A percentile compares a stretch with the other conserved stretches of the same genome.
phyloP scores from a whole-genome alignment of 2,113 vertebrate species.

The Entelurus aequoreus region DNA sequence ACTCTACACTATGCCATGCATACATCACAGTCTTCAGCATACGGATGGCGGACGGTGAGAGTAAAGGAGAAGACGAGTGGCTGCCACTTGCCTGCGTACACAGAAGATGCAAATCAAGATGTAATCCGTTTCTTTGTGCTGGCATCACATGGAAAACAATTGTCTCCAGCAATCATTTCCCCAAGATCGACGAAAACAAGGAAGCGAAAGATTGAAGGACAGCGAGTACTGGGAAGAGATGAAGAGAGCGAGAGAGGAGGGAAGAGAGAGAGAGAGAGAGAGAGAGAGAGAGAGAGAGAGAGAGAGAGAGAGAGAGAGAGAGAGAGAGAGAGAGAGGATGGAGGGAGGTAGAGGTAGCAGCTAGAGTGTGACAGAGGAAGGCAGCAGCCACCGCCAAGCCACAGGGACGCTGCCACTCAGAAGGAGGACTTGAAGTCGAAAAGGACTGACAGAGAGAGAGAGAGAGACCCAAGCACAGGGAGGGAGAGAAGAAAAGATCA shows the following conservation, averaged over 20 bases:
- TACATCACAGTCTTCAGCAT: constrained; percentile 47
- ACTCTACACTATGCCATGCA: constrained; percentile 39
- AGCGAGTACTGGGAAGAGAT: constrained; percentile 44
- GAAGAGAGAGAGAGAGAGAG: constrained; percentile 47
- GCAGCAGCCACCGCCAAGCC: constrained; percentile 52
- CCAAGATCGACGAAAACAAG: constrained; percentile 71
- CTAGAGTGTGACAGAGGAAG: constrained; percentile 60
- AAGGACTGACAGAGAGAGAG: constrained; percentile 21
- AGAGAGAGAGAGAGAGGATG: constrained; percentile 32
- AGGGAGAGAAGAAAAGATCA: constrained; percentile 38
- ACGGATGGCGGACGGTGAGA: constrained; percentile 39
- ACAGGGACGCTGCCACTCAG: constrained; percentile 64
- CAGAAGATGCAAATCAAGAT: constrained; percentile 72
- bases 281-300: constrained; percentile 49
- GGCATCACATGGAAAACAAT: constrained; percentile 76
- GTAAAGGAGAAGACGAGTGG: constrained; percentile 45
- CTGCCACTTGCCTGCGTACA: constrained; percentile 79
- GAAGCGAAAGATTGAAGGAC: constrained; percentile 62
- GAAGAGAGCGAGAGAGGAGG: constrained; percentile 46
- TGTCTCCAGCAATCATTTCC: constrained; percentile 75
- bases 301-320: constrained; percentile 37
- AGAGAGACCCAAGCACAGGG: constrained; percentile 4
- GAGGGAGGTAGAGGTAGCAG: constrained; percentile 55
- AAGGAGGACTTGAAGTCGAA: constrained; percentile 57
- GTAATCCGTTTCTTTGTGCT: constrained; percentile 84